These are phyloP conservation scores for Cosmorhoe ocellata DNA, from an alignment of 2,888 invertebrate genomes.

Conservation along the genomic window DNA sequence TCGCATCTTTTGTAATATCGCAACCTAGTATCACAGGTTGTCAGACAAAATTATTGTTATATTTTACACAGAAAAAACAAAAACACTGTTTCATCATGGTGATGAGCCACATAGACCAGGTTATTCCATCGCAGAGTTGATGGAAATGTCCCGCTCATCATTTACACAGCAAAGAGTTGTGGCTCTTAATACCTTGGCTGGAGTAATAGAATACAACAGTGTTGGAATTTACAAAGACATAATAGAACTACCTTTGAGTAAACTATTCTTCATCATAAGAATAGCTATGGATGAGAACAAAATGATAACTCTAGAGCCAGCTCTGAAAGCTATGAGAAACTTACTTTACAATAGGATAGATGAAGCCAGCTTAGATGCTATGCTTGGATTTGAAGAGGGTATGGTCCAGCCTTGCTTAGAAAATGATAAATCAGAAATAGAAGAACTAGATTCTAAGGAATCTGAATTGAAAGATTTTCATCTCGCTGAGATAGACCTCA, in stretches of 20 bases:
- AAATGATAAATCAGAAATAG: constrained; percentile 77
- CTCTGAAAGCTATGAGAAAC: constrained; percentile 88
- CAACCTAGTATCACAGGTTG: no score
- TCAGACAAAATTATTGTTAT: no score
- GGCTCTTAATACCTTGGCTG: constrained; percentile 90
- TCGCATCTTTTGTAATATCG: no score
- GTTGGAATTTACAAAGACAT: constrained; percentile 90
- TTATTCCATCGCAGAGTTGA: constrained; percentile 93
- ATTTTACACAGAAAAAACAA: constrained; percentile 77
- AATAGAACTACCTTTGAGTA: constrained; percentile 88
- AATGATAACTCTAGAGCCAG: constrained; percentile 87
- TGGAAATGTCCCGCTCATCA: constrained; percentile 89
- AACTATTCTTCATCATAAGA: constrained; percentile 90
- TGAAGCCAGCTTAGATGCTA: constrained; percentile 88
- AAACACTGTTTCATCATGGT: constrained; percentile 94
- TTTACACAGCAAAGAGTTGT: constrained; percentile 92
- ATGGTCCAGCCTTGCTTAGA: constrained; percentile 83
- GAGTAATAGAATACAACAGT: constrained; percentile 87
- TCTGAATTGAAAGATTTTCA: constrained; percentile 92
- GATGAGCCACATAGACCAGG: constrained; percentile 95
- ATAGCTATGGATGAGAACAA: constrained; percentile 94
- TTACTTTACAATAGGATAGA: constrained; percentile 90
- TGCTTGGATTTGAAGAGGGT: constrained; percentile 85
- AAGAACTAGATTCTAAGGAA: constrained; percentile 79
- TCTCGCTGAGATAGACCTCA: constrained; percentile 91